phyloP scores from a whole-genome alignment of 1,140 invertebrate species.

The Dreissena polymorpha region DNA sequence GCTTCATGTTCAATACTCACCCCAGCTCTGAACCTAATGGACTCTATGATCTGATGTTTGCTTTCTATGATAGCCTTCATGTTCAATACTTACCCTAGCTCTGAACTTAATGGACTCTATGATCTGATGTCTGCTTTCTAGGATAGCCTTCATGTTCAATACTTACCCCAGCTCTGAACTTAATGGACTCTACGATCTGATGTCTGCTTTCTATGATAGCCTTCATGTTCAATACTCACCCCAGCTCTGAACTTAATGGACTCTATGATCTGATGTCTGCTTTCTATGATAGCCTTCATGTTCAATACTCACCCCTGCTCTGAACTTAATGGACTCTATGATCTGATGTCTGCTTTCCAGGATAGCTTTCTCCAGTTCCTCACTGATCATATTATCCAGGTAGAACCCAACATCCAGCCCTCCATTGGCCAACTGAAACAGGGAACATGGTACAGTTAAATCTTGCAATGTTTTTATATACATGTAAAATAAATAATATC shows the following conservation, averaged over 20 bases:
- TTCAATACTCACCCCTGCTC: conserved; percentile 82
- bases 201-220: conserved; percentile 85
- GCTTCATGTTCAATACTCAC: no score
- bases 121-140: conserved; percentile 87
- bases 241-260: conserved; percentile 85
- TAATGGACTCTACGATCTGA: conserved; percentile 88
- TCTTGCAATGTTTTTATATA: neutral
- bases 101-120: conserved; percentile 87
- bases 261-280: conserved; percentile 88
- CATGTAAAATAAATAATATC: no score
- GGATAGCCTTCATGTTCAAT: conserved; percentile 82
- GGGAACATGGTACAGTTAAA: conserved; percentile 34
- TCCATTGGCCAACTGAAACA: conserved; percentile 84
- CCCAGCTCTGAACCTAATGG: conserved; percentile 85
- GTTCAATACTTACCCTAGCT: no score
- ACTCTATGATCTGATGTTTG: conserved; percentile 88
- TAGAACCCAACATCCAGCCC: conserved; percentile 92
- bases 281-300: conserved; percentile 83
- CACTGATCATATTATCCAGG: conserved; percentile 88
- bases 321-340: conserved; percentile 86
- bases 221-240: no score
- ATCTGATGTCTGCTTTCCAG: conserved; percentile 87
- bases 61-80: conserved; percentile 84
- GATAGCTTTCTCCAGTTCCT: conserved; percentile 83
- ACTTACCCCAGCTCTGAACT: conserved; percentile 84